A percentile compares a stretch with the other conserved stretches of the same genome.
These are phyloP conservation scores for Drosophila suzukii DNA, from an alignment of 1,140 invertebrate species.

Conservation along the genomic window DNA sequence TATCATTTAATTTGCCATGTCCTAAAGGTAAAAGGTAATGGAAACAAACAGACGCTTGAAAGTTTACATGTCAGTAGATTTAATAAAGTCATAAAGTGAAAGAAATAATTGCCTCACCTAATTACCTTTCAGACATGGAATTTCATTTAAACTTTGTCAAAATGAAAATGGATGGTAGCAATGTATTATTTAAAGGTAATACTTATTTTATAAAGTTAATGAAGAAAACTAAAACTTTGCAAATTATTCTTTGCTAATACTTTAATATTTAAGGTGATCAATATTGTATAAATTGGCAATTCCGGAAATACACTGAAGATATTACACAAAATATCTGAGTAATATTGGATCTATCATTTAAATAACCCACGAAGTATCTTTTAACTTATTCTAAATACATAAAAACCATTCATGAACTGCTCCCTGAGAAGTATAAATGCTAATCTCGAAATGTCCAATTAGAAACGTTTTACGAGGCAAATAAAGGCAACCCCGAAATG, in stretches of 20 bases:
- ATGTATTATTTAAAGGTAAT: too few relatives aligned
- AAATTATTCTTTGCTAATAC: too few relatives aligned
- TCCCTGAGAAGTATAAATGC: constrained; percentile 13
- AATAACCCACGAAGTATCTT: background rate
- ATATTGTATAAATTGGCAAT: too few relatives aligned
- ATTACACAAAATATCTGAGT: too few relatives aligned
- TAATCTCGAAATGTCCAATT: constrained; percentile 45
- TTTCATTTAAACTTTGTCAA: background rate
- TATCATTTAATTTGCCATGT: constrained; percentile 61
- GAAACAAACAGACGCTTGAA: constrained; percentile 19
- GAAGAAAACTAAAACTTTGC: too few relatives aligned
- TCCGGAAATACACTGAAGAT: too few relatives aligned
- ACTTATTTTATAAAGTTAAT: too few relatives aligned
- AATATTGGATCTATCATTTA: background rate
- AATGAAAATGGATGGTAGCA: background rate
- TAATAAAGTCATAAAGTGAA: constrained; percentile 23
- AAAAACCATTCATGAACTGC: constrained; percentile 9
- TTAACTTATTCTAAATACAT: background rate
- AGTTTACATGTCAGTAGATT: constrained; percentile 6
- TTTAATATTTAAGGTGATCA: too few relatives aligned
- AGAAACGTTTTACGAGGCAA: constrained; percentile 34
- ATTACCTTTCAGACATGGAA: background rate
- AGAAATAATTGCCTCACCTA: background rate
- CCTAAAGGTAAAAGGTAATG: constrained; percentile 32
- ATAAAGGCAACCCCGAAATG: constrained; percentile 28